These are phyloP conservation scores for Danio albolineatus DNA, from an alignment of 2,797 vertebrate species.

Conservation along the genomic window DNA sequence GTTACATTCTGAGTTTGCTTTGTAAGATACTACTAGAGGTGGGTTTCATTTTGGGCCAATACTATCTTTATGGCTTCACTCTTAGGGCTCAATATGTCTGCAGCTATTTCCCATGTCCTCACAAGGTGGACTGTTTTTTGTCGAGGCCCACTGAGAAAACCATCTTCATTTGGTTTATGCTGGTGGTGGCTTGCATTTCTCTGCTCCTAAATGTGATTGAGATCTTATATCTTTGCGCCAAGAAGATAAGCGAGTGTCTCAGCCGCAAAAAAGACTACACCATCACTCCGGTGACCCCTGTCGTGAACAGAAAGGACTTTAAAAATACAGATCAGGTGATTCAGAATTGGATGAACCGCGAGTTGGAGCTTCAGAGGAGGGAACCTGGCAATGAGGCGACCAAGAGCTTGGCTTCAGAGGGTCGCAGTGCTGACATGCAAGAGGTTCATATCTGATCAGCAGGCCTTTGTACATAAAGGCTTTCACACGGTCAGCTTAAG, in stretches of 20 bases:
- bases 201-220: slow-evolving; percentile 87
- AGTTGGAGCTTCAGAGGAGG: slow-evolving; percentile 70
- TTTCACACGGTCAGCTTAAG: slow-evolving; percentile 53
- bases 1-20: slow-evolving; percentile 87
- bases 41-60: slow-evolving; percentile 90
- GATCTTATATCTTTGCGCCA: slow-evolving; percentile 79
- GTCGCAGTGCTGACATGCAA: slow-evolving; percentile 64
- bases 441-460: slow-evolving; percentile 77
- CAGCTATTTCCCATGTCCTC: slow-evolving; percentile 84
- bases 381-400: slow-evolving; percentile 62
- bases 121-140: slow-evolving; percentile 93
- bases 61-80: slow-evolving; percentile 91
- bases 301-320: slow-evolving; percentile 64
- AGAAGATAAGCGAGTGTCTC: slow-evolving; percentile 83
- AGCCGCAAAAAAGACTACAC: slow-evolving; percentile 75
- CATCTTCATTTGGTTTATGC: slow-evolving; percentile 97
- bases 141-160: slow-evolving; percentile 95
- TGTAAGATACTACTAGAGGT: slow-evolving; percentile 89
- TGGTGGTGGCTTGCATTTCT: slow-evolving; percentile 88
- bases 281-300: slow-evolving; percentile 75
- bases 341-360: slow-evolving; percentile 76
- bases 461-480: slow-evolving; percentile 68
- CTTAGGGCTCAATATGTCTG: slow-evolving; percentile 85
- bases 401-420: slow-evolving; percentile 61
- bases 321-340: slow-evolving; percentile 62